phyloP scores from a whole-genome alignment of 2,113 vertebrate species.

The Mormyrus lacerda region DNA sequence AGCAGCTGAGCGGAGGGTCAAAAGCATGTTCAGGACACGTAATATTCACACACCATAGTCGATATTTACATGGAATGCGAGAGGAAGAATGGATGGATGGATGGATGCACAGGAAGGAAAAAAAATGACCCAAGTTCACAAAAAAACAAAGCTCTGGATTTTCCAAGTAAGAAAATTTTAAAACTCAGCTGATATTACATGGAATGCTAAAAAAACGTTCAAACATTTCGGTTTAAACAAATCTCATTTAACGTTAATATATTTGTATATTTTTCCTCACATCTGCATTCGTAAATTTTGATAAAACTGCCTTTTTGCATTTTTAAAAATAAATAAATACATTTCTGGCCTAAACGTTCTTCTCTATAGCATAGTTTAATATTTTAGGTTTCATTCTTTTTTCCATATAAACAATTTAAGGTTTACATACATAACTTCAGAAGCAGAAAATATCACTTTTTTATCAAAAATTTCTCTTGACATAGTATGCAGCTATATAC shows the following conservation, averaged over 20 bases:
- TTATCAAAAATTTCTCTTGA: slow-evolving; percentile 41
- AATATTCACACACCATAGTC: slow-evolving; percentile 35
- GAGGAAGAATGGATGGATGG: background rate
- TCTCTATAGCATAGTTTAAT: slow-evolving; percentile 42
- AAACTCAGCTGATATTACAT: slow-evolving; percentile 44
- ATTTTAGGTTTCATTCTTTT: slow-evolving; percentile 37
- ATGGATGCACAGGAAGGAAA: background rate
- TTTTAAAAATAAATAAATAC: slow-evolving; percentile 70
- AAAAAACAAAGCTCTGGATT: background rate
- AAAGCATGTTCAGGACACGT: slow-evolving; percentile 42
- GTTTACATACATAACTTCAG: slow-evolving; percentile 33
- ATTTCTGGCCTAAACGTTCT: slow-evolving; percentile 58
- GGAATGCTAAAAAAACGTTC: slow-evolving; percentile 48
- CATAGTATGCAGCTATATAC: slow-evolving; percentile 46
- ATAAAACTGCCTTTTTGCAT: slow-evolving; percentile 62
- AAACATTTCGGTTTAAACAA: slow-evolving; percentile 38
- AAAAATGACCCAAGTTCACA: slow-evolving; percentile 14
- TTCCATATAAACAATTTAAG: slow-evolving; percentile 57
- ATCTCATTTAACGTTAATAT: slow-evolving; percentile 42
- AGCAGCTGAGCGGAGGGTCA: slow-evolving; percentile 37
- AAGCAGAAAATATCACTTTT: slow-evolving; percentile 41
- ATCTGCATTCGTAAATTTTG: slow-evolving; percentile 52
- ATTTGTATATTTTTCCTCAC: slow-evolving; percentile 55
- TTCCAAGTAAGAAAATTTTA: slow-evolving; percentile 41
- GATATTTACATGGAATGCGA: slow-evolving; percentile 36